Evolutionary conservation across 2,888 invertebrate species (phyloP).

Genomic region (Protodeltote pygarga): DNA sequence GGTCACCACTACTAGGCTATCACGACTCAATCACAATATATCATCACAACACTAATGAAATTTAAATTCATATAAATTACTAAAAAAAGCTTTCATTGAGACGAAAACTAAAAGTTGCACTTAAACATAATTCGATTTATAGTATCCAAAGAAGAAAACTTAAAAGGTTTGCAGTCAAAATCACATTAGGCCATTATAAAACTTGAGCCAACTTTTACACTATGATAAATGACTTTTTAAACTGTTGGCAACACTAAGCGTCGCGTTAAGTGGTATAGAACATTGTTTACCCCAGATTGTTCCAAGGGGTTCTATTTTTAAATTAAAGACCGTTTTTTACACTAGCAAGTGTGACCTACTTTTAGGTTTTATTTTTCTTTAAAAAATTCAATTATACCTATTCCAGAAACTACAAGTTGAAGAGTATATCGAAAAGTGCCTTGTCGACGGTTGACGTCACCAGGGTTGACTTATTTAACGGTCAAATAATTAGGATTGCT

Average conservation of each 20-base stretch:
- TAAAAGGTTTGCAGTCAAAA: conserved; percentile 75
- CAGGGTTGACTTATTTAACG: too few relatives aligned
- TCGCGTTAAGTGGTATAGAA: conserved; percentile 53
- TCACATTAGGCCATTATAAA: conserved; percentile 74
- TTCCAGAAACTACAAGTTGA: too few relatives aligned
- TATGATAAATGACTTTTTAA: conserved; percentile 80
- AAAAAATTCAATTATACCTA: too few relatives aligned
- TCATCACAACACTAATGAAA: too few relatives aligned
- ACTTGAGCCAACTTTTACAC: conserved; percentile 64
- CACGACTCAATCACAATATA: too few relatives aligned
- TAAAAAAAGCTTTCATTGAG: conserved; percentile 2
- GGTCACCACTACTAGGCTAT: too few relatives aligned
- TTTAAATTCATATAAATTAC: conserved; percentile 18
- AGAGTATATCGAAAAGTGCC: too few relatives aligned
- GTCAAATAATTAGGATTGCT: too few relatives aligned
- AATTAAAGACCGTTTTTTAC: conserved; percentile 1
- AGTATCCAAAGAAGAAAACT: conserved; percentile 61
- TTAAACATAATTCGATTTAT: conserved; percentile 67
- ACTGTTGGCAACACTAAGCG: conserved; percentile 74
- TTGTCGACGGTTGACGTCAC: too few relatives aligned
- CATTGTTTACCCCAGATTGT: conserved; percentile 35
- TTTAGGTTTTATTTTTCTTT: too few relatives aligned
- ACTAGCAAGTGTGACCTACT: neutral
- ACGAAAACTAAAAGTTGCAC: conserved; percentile 41
- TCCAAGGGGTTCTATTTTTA: conserved; percentile 13